These are phyloP conservation scores for Cettia cetti DNA, from an alignment of 2,113 vertebrate species.

Conservation along the genomic window DNA sequence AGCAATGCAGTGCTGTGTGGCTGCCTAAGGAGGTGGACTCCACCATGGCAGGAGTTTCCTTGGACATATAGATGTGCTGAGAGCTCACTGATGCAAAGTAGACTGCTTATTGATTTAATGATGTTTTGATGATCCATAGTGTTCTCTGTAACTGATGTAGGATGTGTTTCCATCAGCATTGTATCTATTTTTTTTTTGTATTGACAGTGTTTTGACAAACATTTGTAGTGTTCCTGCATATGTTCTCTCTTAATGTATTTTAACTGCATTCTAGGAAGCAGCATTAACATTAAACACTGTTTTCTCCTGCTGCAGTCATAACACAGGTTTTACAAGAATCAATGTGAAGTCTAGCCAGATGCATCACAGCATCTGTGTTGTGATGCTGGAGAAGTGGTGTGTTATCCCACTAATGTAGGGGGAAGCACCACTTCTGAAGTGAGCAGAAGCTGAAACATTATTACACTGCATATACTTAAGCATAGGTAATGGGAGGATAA, in stretches of 20 bases:
- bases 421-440: conserved; percentile 2
- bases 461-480: background rate
- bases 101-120: background rate
- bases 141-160: background rate
- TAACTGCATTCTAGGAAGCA: background rate
- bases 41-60: background rate
- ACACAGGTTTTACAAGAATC: background rate
- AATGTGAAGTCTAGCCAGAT: background rate
- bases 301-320: conserved; percentile 34
- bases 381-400: background rate
- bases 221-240: background rate
- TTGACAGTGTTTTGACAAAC: conserved; percentile 41
- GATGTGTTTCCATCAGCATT: background rate
- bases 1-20: background rate
- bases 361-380: conserved; percentile 32
- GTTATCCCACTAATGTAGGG: background rate
- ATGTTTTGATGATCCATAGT: background rate
- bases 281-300: conserved; percentile 9
- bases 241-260: conserved; percentile 9
- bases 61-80: background rate
- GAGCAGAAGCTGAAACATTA: background rate
- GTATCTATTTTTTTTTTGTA: background rate
- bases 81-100: background rate
- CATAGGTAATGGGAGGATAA: background rate
- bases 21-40: background rate